phyloP scores from a whole-genome alignment of 64 coral and sea anemone species.

The Dendronephthya gigantea region DNA sequence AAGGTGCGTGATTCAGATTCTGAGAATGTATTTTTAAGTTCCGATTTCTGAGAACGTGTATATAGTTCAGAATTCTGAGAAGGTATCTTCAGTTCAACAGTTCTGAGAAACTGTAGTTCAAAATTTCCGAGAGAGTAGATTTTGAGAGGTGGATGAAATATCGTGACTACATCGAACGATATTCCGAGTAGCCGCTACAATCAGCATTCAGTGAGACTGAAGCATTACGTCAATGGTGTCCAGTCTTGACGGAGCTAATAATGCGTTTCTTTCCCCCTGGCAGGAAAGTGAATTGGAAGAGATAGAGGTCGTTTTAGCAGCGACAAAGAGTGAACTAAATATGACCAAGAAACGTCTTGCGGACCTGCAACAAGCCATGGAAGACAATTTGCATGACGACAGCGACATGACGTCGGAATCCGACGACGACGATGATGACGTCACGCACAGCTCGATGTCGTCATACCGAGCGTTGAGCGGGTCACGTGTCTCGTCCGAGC shows the following conservation, averaged over 20 bases:
- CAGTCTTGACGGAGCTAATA: too few species aligned
- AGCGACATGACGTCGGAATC: slow-evolving; percentile 45
- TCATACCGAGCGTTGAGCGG: slow-evolving; percentile 46
- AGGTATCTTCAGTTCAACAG: too few species aligned
- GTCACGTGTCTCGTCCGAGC: slow-evolving; percentile 52
- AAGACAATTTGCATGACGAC: slow-evolving; percentile 83
- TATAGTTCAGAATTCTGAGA: too few species aligned
- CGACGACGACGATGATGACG: slow-evolving; percentile 55
- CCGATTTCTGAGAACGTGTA: too few species aligned
- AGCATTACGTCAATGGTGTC: too few species aligned
- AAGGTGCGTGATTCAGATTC: slow-evolving; percentile 25
- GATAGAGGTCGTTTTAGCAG: slow-evolving; percentile 50
- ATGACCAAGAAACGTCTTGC: slow-evolving; percentile 79
- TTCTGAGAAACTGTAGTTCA: too few species aligned
- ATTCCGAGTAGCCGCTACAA: background rate
- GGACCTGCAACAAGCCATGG: slow-evolving; percentile 77
- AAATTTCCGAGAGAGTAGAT: too few species aligned
- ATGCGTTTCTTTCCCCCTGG: background rate
- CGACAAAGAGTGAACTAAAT: slow-evolving; percentile 63
- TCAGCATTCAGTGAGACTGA: too few species aligned
- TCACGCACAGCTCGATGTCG: slow-evolving; percentile 30
- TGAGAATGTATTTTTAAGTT: too few species aligned
- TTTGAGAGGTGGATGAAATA: too few species aligned
- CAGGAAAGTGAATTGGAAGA: slow-evolving; percentile 73
- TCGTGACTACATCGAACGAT: too few species aligned